Conservation (phyloP, 2,797 vertebrate genomes). For the Antrozous pallidus region DNA sequence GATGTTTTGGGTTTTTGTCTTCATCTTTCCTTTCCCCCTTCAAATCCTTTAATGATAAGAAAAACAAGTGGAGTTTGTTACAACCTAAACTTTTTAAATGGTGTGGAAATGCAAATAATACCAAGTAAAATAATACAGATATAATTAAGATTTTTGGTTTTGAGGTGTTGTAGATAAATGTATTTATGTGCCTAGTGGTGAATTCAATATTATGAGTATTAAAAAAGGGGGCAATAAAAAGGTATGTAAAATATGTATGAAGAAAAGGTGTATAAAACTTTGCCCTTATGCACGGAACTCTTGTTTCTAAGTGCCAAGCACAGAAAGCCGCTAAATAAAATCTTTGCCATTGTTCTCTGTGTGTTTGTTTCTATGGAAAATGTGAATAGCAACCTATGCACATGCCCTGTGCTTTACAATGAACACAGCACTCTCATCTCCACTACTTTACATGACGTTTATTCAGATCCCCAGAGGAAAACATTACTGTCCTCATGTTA, state of each 20-base stretch:
- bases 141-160: constrained; percentile 91
- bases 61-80: constrained; percentile 84
- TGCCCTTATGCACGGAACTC: constrained; percentile 87
- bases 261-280: constrained; percentile 90
- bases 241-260: constrained; percentile 89
- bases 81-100: constrained; percentile 89
- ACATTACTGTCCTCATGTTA: neutral
- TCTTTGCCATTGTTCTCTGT: constrained; percentile 86
- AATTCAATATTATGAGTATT: constrained; percentile 90
- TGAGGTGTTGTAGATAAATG: constrained; percentile 97
- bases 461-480: neutral
- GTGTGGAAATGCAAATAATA: constrained; percentile 92
- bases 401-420: neutral
- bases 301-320: constrained; percentile 98
- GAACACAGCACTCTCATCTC: neutral
- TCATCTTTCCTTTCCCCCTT: constrained; percentile 58
- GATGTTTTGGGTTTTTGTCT: constrained; percentile 69
- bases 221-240: constrained; percentile 86
- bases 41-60: constrained; percentile 79
- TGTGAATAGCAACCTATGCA: neutral
- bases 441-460: neutral
- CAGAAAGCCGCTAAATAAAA: constrained; percentile 93
- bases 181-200: constrained; percentile 95
- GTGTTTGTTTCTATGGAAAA: constrained; percentile 69
- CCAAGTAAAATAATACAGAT: constrained; percentile 89